Base-by-base conservation (phyloP, 2,797 vertebrate species). In the Anabas testudineus region DNA sequence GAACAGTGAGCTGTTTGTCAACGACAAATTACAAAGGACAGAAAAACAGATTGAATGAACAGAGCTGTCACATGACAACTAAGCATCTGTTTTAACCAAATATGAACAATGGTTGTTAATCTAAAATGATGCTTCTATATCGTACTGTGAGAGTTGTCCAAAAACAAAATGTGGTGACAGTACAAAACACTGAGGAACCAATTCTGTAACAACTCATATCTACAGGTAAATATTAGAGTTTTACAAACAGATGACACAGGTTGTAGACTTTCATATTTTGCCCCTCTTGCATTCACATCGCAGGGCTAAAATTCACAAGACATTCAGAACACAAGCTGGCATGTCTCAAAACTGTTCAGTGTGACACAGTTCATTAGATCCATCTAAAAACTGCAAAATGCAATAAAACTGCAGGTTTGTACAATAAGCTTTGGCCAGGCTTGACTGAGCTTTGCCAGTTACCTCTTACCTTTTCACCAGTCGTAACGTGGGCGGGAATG, bases 401-500 rank as follows among this genome's bases (percentile, higher is more conserved):
- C 34, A 36, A 13, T 12, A n/a, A n/a, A n/a, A n/a, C n/a, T n/a
- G n/a, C n/a, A n/a, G n/a, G n/a, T n/a, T n/a, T n/a, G n/a, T n/a
- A n/a, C n/a, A 41, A 15, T 14, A 39, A 18, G 0, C 15, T 41
- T 4, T 41, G 7, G 41, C 7, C 3, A 34, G 10, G 18, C 4
- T n/a, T 3, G 13, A 10, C 28, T n/a, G 28, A n/a, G 8, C 7
- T 16, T 15, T 5, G 5, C 10, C 13, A 21, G n/a, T 39, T 41
- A 18, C 10, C 19, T 46, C 43, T 53, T 81, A 92, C 91, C 84
- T 85, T 87, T 80, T 94, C 93, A 99, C 97, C 98, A 99, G 94
- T 99, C 97, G 5, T 99, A 99, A 67, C 97, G 96, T 4, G 93
- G 94, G 63, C 97, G 96, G 62, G 95, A 94, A 14, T 95, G n/a